Conservation (phyloP, 2,113 vertebrate species). For the Muntiacus muntjak region DNA sequence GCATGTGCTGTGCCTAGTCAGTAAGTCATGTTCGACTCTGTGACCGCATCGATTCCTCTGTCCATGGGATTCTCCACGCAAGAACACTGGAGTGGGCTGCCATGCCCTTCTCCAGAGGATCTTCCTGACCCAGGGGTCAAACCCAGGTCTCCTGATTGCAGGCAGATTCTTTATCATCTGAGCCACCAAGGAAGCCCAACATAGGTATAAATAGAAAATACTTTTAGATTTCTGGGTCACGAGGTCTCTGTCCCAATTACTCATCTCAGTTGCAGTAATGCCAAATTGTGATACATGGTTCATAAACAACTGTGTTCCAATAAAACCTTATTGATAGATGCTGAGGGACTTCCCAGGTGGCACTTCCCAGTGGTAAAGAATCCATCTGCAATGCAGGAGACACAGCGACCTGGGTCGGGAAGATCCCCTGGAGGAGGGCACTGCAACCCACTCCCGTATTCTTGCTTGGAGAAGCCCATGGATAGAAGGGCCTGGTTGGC, state of each 20-base stretch:
- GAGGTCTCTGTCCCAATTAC: not conserved
- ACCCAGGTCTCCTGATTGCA: not conserved
- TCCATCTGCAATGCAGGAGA: not conserved
- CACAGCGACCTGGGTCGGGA: not conserved
- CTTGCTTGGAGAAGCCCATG: not conserved
- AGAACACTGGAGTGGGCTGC: not conserved
- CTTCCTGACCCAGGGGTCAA: not conserved
- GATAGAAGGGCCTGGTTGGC: not conserved
- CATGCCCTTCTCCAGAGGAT: not conserved
- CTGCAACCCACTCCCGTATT: not conserved
- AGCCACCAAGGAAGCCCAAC: not conserved
- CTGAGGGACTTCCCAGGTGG: not conserved
- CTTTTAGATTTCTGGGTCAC: not conserved
- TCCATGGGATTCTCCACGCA: not conserved
- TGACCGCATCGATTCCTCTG: not conserved
- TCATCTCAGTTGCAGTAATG: accelerated
- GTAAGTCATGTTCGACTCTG: not conserved
- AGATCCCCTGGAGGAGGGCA: not conserved
- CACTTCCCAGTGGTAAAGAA: not conserved
- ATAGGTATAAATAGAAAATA: not conserved
- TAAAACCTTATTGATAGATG: not conserved
- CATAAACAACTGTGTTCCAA: not conserved
- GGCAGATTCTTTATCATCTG: not conserved
- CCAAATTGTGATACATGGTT: not conserved
- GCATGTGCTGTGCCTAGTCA: not conserved